These are phyloP conservation scores for Hydrolagus colliei DNA, from an alignment of 2,797 vertebrate species.

Conservation along the genomic window DNA sequence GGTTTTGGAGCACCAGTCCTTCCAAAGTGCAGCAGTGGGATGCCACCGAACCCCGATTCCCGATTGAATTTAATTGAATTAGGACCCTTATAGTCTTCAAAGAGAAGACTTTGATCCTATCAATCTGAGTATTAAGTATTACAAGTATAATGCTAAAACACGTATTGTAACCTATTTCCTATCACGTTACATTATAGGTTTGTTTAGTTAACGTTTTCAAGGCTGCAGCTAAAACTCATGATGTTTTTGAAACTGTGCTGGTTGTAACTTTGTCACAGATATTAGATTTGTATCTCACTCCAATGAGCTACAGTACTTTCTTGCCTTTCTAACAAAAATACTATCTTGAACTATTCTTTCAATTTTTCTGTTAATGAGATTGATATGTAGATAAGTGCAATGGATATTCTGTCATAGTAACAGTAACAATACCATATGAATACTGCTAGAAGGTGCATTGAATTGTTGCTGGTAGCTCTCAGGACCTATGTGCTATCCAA, in stretches of 20 bases:
- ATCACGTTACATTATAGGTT: not conserved
- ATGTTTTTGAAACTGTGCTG: not conserved
- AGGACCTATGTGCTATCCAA: too few relatives aligned
- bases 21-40: not conserved
- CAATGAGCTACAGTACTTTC: not conserved
- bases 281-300: not conserved
- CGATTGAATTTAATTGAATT: not conserved
- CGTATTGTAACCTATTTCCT: not conserved
- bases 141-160: not conserved
- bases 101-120: too few relatives aligned
- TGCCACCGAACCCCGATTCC: not conserved
- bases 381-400: not conserved
- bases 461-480: not conserved
- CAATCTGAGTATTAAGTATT: not conserved
- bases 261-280: not conserved
- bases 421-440: not conserved
- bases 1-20: not conserved
- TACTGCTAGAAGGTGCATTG: not conserved
- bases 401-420: not conserved
- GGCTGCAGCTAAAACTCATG: not conserved
- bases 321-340: not conserved
- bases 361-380: not conserved
- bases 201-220: not conserved
- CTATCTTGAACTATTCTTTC: not conserved
- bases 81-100: too few relatives aligned